Base-by-base conservation (phyloP, 2,888 invertebrate species). In the Pandemis heparana region DNA sequence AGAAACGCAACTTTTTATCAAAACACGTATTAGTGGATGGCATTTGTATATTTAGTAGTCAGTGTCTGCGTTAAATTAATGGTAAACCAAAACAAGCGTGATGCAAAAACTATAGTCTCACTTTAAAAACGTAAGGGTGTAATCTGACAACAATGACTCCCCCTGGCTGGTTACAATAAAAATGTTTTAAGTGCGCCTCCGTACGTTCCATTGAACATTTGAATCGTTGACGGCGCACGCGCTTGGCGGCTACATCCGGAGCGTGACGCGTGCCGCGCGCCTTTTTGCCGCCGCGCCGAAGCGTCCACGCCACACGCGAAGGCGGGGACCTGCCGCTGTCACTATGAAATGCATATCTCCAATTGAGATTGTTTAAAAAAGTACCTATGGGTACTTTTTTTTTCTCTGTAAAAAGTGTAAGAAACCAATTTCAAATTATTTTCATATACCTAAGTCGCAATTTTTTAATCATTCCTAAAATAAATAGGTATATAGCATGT, bases 141-240 rank as follows among this genome's bases (percentile, higher is more conserved):
- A 68, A 62, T 46, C 67, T 78, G 76, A 74, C 79, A 79, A 89
- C 89, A 92, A 91, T 85, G 83, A 80, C 71, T 80, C 80, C 85
- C 86, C 80, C 77, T 78, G 77, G 79, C 80, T 79, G 81, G 85
- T 85, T 85, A 91, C 91, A 92, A 92, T 92, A 92, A 91, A 92
- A 93, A 93, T 92, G 92, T 92, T 94, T 90, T 92, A 94, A 93
- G 93, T 92, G 91, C 83, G 94, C 93, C 94, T 90, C 90, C 92
- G 88, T 89, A 90, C 91, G 92, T 90, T 87, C 90, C 92, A 93
- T 92, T 93, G 92, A 92, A 86, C 89, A 85, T 84, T 85, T 82
- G 89, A 87, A 88, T 89, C 83, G 84, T 76, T 83, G 80, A 84
- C 84, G 89, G 81, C 90, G 91, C 92, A 89, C 93, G 89, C 88